A percentile compares a stretch with the other conserved stretches of the same genome.
Conservation (phyloP, 2,113 vertebrate species). For the Heteronetta atricapilla region DNA sequence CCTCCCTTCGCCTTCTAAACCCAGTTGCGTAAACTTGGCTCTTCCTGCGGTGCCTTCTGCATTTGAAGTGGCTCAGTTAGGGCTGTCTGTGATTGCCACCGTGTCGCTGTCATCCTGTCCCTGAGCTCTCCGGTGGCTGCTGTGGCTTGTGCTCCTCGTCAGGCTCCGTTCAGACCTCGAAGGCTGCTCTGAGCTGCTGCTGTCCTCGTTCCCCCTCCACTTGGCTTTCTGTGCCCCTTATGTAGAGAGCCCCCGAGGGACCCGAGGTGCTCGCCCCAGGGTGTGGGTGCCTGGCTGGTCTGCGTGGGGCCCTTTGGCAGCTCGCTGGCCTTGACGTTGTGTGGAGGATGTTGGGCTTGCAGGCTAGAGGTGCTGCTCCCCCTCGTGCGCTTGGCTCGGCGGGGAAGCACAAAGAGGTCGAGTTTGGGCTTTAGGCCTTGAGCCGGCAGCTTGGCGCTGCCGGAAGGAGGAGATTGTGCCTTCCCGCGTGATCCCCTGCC, state of each 20-base stretch:
- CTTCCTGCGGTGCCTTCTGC: not conserved
- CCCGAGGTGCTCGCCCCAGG: not conserved
- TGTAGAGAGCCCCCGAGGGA: not conserved
- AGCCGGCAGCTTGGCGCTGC: not conserved
- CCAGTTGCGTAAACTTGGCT: not conserved
- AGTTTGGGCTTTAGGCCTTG: not conserved
- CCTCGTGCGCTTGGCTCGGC: too few species aligned
- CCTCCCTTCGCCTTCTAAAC: not conserved
- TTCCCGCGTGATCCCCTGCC: fast-evolving
- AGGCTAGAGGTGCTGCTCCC: not conserved
- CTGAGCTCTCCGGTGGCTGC: not conserved
- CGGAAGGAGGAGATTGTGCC: not conserved
- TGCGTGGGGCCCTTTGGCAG: too few species aligned
- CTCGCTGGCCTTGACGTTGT: not conserved
- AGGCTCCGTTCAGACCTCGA: not conserved
- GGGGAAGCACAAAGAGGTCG: not conserved
- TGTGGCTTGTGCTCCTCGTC: not conserved
- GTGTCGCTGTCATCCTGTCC: not conserved
- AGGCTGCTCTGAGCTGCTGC: not conserved
- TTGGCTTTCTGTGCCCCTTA: too few species aligned
- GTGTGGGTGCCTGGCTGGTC: fast-evolving
- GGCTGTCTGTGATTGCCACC: not conserved
- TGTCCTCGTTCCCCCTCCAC: not conserved
- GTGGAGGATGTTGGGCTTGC: not conserved
- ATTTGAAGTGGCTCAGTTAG: not conserved